These are phyloP conservation scores for Pterobdella sp. DNA, from an alignment of 2,888 invertebrate species.

Conservation along the genomic window DNA sequence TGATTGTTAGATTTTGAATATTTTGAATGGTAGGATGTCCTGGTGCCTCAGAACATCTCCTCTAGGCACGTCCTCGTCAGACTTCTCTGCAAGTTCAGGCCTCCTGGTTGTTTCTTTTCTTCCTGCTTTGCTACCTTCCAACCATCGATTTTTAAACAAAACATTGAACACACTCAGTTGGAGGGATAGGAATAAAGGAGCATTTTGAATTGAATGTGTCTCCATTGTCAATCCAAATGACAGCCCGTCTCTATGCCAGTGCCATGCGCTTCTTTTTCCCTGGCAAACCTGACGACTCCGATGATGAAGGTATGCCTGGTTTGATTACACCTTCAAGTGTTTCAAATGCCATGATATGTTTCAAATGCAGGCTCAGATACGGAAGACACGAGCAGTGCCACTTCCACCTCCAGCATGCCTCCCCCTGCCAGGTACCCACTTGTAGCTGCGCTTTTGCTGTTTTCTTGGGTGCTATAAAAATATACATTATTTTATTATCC, in stretches of 20 bases:
- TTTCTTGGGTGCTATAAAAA: too few species aligned
- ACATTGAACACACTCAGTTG: conserved; percentile 48
- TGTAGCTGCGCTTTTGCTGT: too few species aligned
- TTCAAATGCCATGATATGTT: background rate
- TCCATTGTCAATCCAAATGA: conserved; percentile 74
- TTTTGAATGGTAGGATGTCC: conserved; percentile 10
- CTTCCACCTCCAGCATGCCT: too few species aligned
- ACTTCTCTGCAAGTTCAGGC: background rate
- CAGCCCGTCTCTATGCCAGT: conserved; percentile 90
- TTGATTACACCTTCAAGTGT: background rate
- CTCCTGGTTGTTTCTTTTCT: background rate
- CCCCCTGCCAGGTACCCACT: too few species aligned
- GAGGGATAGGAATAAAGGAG: conserved; percentile 97
- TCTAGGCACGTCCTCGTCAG: background rate
- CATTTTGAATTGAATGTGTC: conserved; percentile 91
- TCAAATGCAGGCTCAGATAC: background rate
- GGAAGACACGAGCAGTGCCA: background rate
- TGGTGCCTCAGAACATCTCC: background rate
- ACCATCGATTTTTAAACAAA: background rate
- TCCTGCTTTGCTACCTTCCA: background rate
- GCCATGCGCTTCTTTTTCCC: conserved; percentile 90
- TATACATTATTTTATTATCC: too few species aligned
- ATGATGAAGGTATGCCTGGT: conserved; percentile 29
- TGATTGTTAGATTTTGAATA: too few species aligned
- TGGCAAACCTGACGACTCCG: conserved; percentile 34